Evolutionary conservation across 2,797 vertebrate species (phyloP), one percentile per base, ranked within the genome.

Genomic region (Botia almorhae): DNA sequence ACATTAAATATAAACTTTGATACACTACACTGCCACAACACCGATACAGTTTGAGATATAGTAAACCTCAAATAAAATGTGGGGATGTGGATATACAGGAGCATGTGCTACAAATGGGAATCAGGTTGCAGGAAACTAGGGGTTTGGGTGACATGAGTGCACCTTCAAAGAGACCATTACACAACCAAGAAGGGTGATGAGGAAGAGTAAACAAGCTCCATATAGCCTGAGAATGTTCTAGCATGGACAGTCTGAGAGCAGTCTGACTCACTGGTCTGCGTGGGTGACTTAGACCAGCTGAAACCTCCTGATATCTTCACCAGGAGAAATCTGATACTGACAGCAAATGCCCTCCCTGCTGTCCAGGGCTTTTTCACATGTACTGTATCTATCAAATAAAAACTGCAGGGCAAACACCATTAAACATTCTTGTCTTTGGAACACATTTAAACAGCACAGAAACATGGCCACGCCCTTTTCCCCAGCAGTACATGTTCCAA

Each of bases 241-340:
- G 76, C 69, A 58, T 13, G 33, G 11, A 16, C 16, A 17, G 46
- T 79, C 76, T 79, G 68, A 71, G 76, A 53, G 46, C 68, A 64
- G 61, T 79, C 76, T 79, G 76, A 79, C 68, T 79, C 76, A 79
- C 61, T 79, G 76, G 68, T 70, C 58, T 71, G 76, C 76, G 76
- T 79, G 76, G 70, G 70, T 73, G 69, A 56, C 17, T 56, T 33
- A 73, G 21, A 80, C 69, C 50, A 36, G 61, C 60, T 64, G 60
- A 80, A 80, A 80, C 33, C 78, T 67, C 61, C 69, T 58, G 69
- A 65, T 73, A 73, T 50, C 50, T 80, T 73, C 69, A 58, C 19
- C 69, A 67, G 51, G 70, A 73, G 61, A 80, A 72, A 78, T 73
- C 33, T 65, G 60, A 80, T 48, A 80, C 43, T 50, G 50, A 65